Evolutionary conservation across 2,888 invertebrate genomes (phyloP), one percentile per base, ranked within the genome.

Genomic region (Lymantria dispar): DNA sequence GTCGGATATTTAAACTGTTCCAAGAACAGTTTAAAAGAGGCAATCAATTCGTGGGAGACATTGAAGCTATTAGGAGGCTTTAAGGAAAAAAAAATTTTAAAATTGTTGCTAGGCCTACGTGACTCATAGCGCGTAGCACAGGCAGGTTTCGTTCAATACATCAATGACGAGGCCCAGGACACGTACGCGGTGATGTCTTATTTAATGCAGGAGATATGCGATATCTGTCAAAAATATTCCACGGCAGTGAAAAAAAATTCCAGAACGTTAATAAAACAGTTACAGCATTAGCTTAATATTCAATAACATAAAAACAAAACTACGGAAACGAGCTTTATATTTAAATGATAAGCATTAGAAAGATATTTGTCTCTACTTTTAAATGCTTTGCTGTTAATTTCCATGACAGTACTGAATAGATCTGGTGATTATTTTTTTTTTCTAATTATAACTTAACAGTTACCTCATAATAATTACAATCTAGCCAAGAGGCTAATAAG

Each of bases 61-160:
- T 40, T 46, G 31, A 8, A 22, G 10, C 46, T 39, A 22, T 46
- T 46, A 40, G 31, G n/a, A 30, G n/a, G 10, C 12, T 30, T 46
- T 46, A 40, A 30, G 40, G 46, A 40, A 46, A 46, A 46, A 45
- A 46, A 30, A 11, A 15, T 3, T 15, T 1, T 2, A 15, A 45
- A 10, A 31, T 31, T n/a, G 39, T 40, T 39, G 46, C 36, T 46
- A 46, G 29, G 53, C 52, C 41, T 62, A 62, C 62, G 62, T 62
- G 62, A 62, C 50, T 40, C 22, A 10, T 14, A 7, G 31, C 56
- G 36, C 52, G 50, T 53, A 22, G 8, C 46, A 43, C 43, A 51
- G 48, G 50, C 40, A 29, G 38, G 31, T 11, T 40, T 38, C 8
- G 8, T 7, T n/a, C 5, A 22, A 13, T n/a, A 45, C n/a, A 45